Evolutionary conservation across 2,797 vertebrate genomes (phyloP).

Genomic region (Urocyon cinereoargenteus): DNA sequence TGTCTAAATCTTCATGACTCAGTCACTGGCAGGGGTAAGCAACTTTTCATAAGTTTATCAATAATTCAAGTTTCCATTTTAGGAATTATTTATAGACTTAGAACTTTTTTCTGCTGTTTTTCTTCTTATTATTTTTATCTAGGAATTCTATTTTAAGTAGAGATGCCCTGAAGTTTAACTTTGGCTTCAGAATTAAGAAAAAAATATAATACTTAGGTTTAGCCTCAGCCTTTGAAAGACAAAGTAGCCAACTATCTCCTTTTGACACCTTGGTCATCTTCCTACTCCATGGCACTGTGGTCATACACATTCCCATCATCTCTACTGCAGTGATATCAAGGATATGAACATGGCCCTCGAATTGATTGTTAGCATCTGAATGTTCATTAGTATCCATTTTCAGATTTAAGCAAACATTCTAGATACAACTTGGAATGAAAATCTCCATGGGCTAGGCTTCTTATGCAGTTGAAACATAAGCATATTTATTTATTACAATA

Average conservation of each 20-base stretch:
- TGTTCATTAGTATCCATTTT: neutral
- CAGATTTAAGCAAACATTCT: constrained; percentile 33
- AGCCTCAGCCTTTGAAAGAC: neutral
- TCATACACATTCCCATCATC: neutral
- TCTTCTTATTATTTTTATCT: neutral
- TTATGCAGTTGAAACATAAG: constrained; percentile 49
- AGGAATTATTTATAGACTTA: neutral
- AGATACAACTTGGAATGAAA: constrained; percentile 49
- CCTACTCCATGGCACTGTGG: fast-evolving
- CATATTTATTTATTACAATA: constrained; percentile 72
- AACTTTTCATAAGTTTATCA: neutral
- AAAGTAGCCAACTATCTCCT: neutral
- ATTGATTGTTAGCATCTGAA: neutral
- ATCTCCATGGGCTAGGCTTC: neutral
- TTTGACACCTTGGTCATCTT: neutral
- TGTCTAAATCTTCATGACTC: neutral
- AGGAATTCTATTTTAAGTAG: neutral
- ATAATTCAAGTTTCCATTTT: neutral
- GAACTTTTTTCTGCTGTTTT: neutral
- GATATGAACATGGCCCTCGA: neutral
- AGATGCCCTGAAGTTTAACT: neutral
- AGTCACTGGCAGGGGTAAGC: neutral
- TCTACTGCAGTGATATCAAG: neutral
- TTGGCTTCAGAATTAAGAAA: constrained; percentile 19
- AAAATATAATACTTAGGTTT: neutral